Evolutionary conservation across 2,888 invertebrate genomes (phyloP).

Genomic region (Hedychridium roseum): DNA sequence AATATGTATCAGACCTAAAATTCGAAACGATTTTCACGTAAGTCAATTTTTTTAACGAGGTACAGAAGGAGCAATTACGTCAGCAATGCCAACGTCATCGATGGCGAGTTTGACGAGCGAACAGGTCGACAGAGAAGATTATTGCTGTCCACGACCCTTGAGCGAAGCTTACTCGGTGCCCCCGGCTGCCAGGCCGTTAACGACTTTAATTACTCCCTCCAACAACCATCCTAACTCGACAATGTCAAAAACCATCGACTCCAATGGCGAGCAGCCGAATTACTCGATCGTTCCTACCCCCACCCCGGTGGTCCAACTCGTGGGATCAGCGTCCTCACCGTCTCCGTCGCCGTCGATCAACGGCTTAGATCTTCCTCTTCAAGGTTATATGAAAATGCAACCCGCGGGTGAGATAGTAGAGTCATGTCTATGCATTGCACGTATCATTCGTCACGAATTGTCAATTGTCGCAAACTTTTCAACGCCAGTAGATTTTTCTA

Average conservation of each 20-base stretch:
- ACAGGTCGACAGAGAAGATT: slow-evolving; percentile 60
- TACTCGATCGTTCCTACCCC: slow-evolving; percentile 52
- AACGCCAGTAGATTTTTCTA: no score
- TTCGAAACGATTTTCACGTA: no score
- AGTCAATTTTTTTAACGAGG: no score
- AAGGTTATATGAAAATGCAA: slow-evolving; percentile 65
- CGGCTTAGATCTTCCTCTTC: slow-evolving; percentile 51
- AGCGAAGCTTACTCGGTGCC: slow-evolving; percentile 66
- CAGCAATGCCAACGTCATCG: no score
- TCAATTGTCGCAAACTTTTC: no score
- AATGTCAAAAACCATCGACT: slow-evolving; percentile 35
- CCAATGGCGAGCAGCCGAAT: no score
- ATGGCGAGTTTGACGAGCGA: no score
- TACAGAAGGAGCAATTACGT: neutral
- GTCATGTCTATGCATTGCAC: no score
- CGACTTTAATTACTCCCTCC: slow-evolving; percentile 42
- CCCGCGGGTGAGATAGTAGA: slow-evolving; percentile 60
- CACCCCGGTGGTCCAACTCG: slow-evolving; percentile 44
- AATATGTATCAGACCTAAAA: no score
- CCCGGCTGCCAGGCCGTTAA: slow-evolving; percentile 63
- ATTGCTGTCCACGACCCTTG: slow-evolving; percentile 63
- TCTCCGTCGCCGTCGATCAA: slow-evolving; percentile 34
- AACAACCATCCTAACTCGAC: slow-evolving; percentile 31
- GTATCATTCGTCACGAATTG: no score
- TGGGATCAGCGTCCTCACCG: slow-evolving; percentile 19